These are phyloP conservation scores for Dione vanillae DNA, from an alignment of 2,888 invertebrate species.

Conservation along the genomic window DNA sequence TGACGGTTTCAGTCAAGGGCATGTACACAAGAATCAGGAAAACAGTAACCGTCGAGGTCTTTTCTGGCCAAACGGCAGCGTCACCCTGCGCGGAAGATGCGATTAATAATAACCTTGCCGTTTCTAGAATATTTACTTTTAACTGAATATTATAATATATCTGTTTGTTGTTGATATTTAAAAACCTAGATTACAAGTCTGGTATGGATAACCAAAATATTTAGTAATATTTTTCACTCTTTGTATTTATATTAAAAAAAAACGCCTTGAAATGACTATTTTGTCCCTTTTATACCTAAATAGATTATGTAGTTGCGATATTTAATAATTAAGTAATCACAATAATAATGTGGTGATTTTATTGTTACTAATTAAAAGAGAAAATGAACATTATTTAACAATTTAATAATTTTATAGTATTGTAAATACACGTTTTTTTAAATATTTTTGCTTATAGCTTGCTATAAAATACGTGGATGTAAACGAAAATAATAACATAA, in stretches of 20 bases:
- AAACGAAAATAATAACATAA: slow-evolving; percentile 44
- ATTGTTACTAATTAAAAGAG: not conserved
- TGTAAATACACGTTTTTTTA: not conserved
- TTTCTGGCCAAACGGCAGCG: slow-evolving; percentile 67
- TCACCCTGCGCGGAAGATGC: slow-evolving; percentile 73
- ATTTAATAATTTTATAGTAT: not conserved
- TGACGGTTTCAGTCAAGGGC: slow-evolving; percentile 68
- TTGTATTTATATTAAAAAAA: not conserved
- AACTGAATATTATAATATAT: slow-evolving; percentile 18
- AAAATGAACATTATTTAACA: not conserved
- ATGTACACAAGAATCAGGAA: slow-evolving; percentile 75
- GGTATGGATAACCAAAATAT: not conserved
- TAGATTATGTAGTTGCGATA: not conserved
- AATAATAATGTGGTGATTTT: not conserved
- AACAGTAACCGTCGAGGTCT: slow-evolving; percentile 69
- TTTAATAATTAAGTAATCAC: not conserved
- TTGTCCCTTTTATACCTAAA: too few species aligned
- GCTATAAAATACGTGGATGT: slow-evolving; percentile 30
- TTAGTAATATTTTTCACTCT: not conserved
- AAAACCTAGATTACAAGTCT: not conserved
- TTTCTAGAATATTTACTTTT: slow-evolving; percentile 40
- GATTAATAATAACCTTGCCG: slow-evolving; percentile 50
- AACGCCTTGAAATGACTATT: too few species aligned
- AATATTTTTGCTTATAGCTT: slow-evolving; percentile 17
- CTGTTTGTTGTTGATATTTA: not conserved